Evolutionary conservation across 2,113 vertebrate species (phyloP), one percentile per base, ranked within the genome.

Genomic region (Baryphthengus martii): DNA sequence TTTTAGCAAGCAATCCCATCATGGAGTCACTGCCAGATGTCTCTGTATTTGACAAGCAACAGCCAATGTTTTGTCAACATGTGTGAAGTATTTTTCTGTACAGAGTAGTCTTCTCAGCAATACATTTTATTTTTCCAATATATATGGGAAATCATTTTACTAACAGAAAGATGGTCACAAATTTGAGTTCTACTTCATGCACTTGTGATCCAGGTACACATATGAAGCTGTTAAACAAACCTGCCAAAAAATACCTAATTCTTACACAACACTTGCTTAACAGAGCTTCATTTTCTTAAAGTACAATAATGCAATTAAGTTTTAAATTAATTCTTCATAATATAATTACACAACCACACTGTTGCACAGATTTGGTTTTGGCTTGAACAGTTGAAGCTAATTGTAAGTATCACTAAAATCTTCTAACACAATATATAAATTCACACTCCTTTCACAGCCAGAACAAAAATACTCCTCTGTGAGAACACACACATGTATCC

Each of bases 21-120:
- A 56, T 11, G 25, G 56, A 92, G 87, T 93, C 31, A 72, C 52
- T 88, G 47, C 75, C 92, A 97, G 89, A 82, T 94, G 81, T 39
- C 33, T 81, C 53, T 72, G 10, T 56, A 88, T 61, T 74, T 89
- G 62, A 78, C 80, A 89, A 86, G 50, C 55, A 91, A 73, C 72
- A 91, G 61, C 44, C 68, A 75, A 45, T 18, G 9, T 87, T 96
- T 90, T 87, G 44, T 90, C 76, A 93, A 67, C 29, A 71, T 12
- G 55, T 74, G 61, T 81, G 71, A 62, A 72, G 11, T 23, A 9
- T 26, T 61, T 85, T 72, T 90, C 56, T 52, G 15, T 44, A 74
- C 19, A 76, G 42, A 5, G 1, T 26, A 70, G 33, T 63, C 59
- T 79, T 88, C 82, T 76, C 59, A 77, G 56, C 17, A 49, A 37